phyloP scores from a whole-genome alignment of 2,888 invertebrate genomes.

The Drosophila mettleri region DNA sequence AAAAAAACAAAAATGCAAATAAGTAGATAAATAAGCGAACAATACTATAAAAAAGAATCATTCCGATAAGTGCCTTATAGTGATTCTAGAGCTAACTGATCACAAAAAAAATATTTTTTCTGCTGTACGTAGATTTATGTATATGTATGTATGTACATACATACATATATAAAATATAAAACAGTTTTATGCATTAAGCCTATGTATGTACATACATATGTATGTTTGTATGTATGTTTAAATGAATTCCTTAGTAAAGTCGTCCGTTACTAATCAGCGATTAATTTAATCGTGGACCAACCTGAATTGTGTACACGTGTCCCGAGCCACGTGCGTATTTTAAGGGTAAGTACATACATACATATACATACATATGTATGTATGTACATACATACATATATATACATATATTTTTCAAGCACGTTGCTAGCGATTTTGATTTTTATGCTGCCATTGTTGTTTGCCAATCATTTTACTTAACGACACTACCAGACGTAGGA shows the following conservation, averaged over 20 bases:
- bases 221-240: too few relatives aligned
- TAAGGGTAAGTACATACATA: conserved; percentile 77
- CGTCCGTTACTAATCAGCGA: conserved; percentile 84
- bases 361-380: too few relatives aligned
- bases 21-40: too few relatives aligned
- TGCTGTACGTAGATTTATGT: too few relatives aligned
- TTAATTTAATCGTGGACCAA: conserved; percentile 85
- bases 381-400: too few relatives aligned
- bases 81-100: too few relatives aligned
- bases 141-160: too few relatives aligned
- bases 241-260: conserved; percentile 56
- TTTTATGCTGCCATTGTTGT: conserved; percentile 71
- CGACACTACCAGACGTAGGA: conserved; percentile 77
- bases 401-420: conserved; percentile 57
- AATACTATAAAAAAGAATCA: too few relatives aligned
- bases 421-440: conserved; percentile 76
- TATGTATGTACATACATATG: not conserved
- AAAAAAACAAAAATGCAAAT: too few relatives aligned
- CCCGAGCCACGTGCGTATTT: conserved; percentile 75
- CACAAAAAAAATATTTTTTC: too few relatives aligned
- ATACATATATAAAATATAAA: not conserved
- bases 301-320: conserved; percentile 84
- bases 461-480: conserved; percentile 76
- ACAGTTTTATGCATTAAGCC: not conserved
- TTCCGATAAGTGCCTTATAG: too few relatives aligned